phyloP scores from a whole-genome alignment of 2,888 invertebrate genomes.

The Chaetogeoica ovagalla region DNA sequence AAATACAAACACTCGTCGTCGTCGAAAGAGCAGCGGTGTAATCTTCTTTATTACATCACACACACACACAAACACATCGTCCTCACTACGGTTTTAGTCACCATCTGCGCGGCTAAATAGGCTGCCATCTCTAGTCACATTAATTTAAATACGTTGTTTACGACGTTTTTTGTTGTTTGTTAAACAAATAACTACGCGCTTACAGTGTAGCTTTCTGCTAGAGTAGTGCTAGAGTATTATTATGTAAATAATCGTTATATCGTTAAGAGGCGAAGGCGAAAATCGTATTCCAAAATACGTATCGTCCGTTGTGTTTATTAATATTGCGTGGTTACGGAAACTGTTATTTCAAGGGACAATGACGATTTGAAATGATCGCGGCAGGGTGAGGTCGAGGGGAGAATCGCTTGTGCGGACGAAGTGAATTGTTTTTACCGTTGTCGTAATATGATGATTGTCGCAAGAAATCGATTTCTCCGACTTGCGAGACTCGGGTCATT shows the following conservation, averaged over 20 bases:
- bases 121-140: background rate
- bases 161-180: conserved; percentile 13
- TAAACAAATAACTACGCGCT: background rate
- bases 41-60: conserved; percentile 16
- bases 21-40: background rate
- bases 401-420: background rate
- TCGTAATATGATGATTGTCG: background rate
- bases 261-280: no score
- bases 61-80: no score
- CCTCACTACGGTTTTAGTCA: background rate
- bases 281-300: no score
- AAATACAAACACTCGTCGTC: conserved; percentile 18
- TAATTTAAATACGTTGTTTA: conserved; percentile 30
- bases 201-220: background rate
- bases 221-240: background rate
- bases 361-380: no score
- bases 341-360: no score
- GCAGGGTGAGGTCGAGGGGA: no score
- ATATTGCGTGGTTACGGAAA: no score
- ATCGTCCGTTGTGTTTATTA: no score
- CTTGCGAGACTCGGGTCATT: conserved; percentile 15
- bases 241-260: no score
- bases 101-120: no score
- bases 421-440: background rate
- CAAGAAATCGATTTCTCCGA: background rate